These are phyloP conservation scores for Amblyjoppa fuscipennis DNA, from an alignment of 2,888 invertebrate genomes.

Conservation along the genomic window DNA sequence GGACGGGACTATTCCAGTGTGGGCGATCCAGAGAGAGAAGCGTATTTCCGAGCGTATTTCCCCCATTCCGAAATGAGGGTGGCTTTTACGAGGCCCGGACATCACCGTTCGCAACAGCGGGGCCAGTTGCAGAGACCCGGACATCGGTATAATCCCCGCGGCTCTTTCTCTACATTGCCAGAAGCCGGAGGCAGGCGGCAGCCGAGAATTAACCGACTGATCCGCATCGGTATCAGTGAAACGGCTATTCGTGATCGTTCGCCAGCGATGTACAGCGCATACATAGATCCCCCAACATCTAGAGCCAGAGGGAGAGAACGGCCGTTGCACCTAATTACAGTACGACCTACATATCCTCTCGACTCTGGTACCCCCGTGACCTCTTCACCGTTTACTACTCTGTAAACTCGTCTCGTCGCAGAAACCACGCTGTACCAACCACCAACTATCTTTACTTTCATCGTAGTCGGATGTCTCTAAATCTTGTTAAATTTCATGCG, in stretches of 20 bases:
- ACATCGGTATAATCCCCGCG: background rate
- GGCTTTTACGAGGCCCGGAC: slow-evolving; percentile 52
- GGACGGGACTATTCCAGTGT: slow-evolving; percentile 9
- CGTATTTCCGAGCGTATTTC: slow-evolving; percentile 11
- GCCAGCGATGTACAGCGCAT: slow-evolving; percentile 33
- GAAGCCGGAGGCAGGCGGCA: background rate
- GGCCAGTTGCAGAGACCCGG: slow-evolving; percentile 25
- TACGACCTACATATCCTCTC: slow-evolving; percentile 67
- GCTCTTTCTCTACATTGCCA: slow-evolving; percentile 24
- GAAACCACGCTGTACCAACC: background rate
- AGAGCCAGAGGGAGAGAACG: slow-evolving; percentile 56
- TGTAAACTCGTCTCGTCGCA: background rate
- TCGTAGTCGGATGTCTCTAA: background rate
- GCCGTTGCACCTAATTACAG: slow-evolving; percentile 67
- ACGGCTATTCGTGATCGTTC: slow-evolving; percentile 55
- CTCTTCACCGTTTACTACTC: slow-evolving; percentile 51
- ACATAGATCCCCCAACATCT: slow-evolving; percentile 37
- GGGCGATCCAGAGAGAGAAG: slow-evolving; percentile 35
- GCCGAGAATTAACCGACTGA: slow-evolving; percentile 15
- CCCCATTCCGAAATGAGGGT: background rate
- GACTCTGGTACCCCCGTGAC: slow-evolving; percentile 39
- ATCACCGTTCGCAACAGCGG: slow-evolving; percentile 29
- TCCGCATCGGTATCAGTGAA: slow-evolving; percentile 45
- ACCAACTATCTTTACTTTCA: background rate
- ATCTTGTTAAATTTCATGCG: background rate